Percentiles rank a stretch among this genome's conserved stretches.
Evolutionary conservation across 1,140 invertebrate genomes (phyloP).

Genomic region (Lordiphosa mommai): DNA sequence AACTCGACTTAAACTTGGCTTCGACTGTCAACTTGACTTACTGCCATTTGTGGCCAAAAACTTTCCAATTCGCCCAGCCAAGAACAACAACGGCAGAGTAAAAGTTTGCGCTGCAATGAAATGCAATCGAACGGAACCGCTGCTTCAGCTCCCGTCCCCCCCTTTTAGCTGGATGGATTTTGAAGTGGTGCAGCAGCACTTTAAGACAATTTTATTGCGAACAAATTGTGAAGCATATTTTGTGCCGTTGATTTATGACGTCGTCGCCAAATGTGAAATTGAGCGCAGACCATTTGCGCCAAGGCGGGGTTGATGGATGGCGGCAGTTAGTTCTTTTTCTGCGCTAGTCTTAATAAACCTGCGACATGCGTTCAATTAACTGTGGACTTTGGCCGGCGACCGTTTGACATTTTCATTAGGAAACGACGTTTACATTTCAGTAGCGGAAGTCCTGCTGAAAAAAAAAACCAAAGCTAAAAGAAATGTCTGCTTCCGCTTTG

Average conservation of each 20-base stretch:
- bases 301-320: constrained; percentile 43
- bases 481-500: constrained; percentile 67
- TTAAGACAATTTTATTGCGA: constrained; percentile 66
- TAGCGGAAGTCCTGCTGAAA: constrained; percentile 53
- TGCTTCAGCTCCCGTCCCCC: constrained; percentile 5
- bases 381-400: constrained; percentile 20
- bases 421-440: constrained; percentile 69
- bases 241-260: constrained; percentile 49
- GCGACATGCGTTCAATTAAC: constrained; percentile 60
- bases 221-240: constrained; percentile 75
- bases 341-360: constrained; percentile 21
- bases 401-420: constrained; percentile 66
- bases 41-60: constrained; percentile 56
- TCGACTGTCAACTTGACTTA: constrained; percentile 49
- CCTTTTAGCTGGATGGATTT: not conserved
- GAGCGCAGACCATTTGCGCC: constrained; percentile 35
- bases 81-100: constrained; percentile 33
- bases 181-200: constrained; percentile 58
- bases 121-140: constrained; percentile 64
- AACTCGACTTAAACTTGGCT: constrained; percentile 28
- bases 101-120: constrained; percentile 49
- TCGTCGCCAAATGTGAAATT: constrained; percentile 57
- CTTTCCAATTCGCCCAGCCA: constrained; percentile 42
- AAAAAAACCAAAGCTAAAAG: constrained; percentile 50
- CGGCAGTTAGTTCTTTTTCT: constrained; percentile 1